These are phyloP conservation scores for Neoniphon sammara DNA, from an alignment of 2,797 vertebrate species.

Conservation along the genomic window DNA sequence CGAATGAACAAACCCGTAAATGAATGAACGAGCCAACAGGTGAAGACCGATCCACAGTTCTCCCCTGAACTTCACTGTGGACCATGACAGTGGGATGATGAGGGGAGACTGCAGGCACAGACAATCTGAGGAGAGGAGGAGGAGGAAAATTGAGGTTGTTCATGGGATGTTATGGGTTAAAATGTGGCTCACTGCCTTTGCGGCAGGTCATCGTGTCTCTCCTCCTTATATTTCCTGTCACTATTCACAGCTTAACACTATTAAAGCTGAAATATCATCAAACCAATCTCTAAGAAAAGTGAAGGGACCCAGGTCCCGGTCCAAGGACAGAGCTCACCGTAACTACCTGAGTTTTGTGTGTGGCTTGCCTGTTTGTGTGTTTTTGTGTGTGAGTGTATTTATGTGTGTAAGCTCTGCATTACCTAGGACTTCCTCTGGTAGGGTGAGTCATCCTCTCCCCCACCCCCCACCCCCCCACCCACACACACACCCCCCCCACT, in stretches of 20 bases:
- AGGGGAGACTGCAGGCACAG: background rate
- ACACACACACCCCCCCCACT: slow-evolving; percentile 8
- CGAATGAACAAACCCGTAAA: no score
- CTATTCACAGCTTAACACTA: no score
- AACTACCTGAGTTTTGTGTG: background rate
- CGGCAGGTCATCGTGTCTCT: no score
- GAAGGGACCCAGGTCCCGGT: background rate
- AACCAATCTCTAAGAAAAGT: no score
- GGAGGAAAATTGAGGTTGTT: background rate
- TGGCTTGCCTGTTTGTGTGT: background rate
- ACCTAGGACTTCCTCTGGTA: background rate
- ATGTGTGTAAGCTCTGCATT: background rate
- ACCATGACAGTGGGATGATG: no score
- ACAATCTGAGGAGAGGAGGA: background rate
- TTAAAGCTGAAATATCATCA: no score
- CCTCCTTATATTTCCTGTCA: no score
- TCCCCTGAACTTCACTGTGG: no score
- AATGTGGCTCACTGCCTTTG: no score
- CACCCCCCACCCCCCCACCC: background rate
- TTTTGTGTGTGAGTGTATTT: background rate
- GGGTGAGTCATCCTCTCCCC: background rate
- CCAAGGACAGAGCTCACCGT: background rate
- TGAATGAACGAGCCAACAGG: no score
- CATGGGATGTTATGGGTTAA: no score
- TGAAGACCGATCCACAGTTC: no score